Percentiles rank a stretch among this genome's conserved stretches.
Evolutionary conservation across 2,113 vertebrate genomes (phyloP).

Genomic region (Leptosomus discolor): DNA sequence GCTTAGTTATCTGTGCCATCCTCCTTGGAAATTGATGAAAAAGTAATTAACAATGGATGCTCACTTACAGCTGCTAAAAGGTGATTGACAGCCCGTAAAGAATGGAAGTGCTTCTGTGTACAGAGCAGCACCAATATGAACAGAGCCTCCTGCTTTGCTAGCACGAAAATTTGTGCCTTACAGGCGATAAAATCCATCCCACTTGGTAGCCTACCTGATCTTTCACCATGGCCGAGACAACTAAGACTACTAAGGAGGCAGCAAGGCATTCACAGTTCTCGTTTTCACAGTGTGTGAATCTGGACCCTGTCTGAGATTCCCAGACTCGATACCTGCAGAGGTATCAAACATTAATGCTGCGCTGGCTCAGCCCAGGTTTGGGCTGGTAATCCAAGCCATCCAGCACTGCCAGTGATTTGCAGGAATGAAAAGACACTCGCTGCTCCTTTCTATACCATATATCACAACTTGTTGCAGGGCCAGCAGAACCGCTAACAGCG

Average conservation of each 20-base stretch:
- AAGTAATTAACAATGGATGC: constrained; percentile 4
- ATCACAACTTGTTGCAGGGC: neutral
- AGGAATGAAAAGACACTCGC: neutral
- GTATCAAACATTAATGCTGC: neutral
- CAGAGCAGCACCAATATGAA: neutral
- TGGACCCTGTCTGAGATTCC: neutral
- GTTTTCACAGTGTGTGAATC: neutral
- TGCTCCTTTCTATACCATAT: neutral
- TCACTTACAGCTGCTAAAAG: neutral
- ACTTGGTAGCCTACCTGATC: neutral
- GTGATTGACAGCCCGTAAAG: neutral
- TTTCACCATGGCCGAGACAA: neutral
- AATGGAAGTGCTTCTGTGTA: neutral
- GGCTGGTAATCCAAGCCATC: neutral
- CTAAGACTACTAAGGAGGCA: neutral
- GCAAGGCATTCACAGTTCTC: neutral
- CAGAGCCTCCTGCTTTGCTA: neutral
- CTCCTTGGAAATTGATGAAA: neutral
- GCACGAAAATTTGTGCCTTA: neutral
- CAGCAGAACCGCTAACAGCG: neutral
- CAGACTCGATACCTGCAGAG: neutral
- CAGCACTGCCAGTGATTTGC: no score
- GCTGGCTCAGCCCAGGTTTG: neutral
- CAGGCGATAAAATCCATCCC: neutral
- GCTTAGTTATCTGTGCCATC: neutral